These are phyloP conservation scores for Styela plicata DNA, from an alignment of 23 tunicate species.

Conservation along the genomic window DNA sequence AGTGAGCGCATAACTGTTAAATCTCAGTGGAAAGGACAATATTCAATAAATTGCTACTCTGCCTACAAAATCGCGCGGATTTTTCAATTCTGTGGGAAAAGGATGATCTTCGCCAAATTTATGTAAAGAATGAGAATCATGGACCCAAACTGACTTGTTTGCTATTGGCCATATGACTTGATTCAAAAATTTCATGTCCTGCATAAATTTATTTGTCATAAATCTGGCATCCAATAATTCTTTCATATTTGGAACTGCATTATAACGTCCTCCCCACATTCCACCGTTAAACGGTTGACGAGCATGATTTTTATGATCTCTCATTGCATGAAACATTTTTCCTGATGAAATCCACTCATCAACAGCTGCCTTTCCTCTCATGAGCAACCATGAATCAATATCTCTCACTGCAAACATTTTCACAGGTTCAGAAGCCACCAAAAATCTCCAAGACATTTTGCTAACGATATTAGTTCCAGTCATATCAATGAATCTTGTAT, in stretches of 20 bases:
- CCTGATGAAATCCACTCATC: constrained; percentile 22
- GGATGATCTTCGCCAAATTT: constrained; percentile 20
- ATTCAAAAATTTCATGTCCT: constrained; percentile 6
- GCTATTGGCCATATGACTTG: constrained; percentile 1
- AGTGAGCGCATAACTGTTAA: too few species aligned
- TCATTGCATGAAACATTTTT: constrained; percentile 11
- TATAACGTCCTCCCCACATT: constrained; percentile 21
- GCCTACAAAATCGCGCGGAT: neutral
- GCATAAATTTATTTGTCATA: neutral
- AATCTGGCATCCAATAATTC: neutral
- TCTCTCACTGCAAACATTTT: constrained; percentile 9
- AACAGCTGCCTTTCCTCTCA: constrained; percentile 17
- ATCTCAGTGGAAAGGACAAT: too few species aligned
- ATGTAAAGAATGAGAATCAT: constrained; percentile 2
- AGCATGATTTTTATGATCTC: constrained; percentile 13
- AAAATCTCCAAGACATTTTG: constrained; percentile 22
- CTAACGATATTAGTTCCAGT: constrained; percentile 3
- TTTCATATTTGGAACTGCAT: constrained; percentile 20
- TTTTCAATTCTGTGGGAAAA: neutral
- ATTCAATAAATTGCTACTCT: neutral
- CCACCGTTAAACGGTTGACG: neutral
- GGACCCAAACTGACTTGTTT: constrained; percentile 15
- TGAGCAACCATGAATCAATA: constrained; percentile 2
- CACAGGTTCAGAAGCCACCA: constrained; percentile 15
- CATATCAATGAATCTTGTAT: constrained; percentile 11